phyloP scores from a whole-genome alignment of 2,888 invertebrate species.

The Cyaniris semiargus region DNA sequence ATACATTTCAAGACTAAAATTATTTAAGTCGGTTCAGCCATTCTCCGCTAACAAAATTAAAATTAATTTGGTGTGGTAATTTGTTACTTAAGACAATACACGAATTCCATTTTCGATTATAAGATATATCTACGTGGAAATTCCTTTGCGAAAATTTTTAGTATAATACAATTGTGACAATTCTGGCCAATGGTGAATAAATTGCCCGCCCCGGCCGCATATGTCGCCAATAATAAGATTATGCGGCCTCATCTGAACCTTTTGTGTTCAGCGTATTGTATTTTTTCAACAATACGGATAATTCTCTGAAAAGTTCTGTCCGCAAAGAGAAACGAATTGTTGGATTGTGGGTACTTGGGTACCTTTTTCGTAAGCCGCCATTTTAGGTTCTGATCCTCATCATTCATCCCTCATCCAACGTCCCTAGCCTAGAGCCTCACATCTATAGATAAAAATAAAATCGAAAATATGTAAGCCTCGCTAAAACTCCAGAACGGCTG shows the following conservation, averaged over 20 bases:
- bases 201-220: constrained; percentile 19
- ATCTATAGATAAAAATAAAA: too few relatives aligned
- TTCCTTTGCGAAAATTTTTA: neutral
- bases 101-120: neutral
- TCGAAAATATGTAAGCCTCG: too few relatives aligned
- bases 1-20: too few relatives aligned
- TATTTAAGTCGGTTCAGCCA: too few relatives aligned
- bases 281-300: constrained; percentile 21
- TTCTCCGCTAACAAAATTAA: too few relatives aligned
- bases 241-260: constrained; percentile 24
- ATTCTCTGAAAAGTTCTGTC: neutral
- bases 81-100: too few relatives aligned
- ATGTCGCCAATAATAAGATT: constrained; percentile 28
- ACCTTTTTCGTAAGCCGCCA: neutral
- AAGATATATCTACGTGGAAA: neutral
- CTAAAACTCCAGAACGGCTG: too few relatives aligned
- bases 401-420: neutral
- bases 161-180: constrained; percentile 20
- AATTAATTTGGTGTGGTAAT: too few relatives aligned
- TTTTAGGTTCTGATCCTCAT: neutral
- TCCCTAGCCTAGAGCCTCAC: too few relatives aligned
- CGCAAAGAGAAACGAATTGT: neutral
- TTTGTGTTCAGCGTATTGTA: constrained; percentile 22
- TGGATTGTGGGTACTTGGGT: neutral
- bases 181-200: constrained; percentile 13